These are phyloP conservation scores for Martes martes DNA, from an alignment of 2,113 vertebrate genomes.

Conservation along the genomic window DNA sequence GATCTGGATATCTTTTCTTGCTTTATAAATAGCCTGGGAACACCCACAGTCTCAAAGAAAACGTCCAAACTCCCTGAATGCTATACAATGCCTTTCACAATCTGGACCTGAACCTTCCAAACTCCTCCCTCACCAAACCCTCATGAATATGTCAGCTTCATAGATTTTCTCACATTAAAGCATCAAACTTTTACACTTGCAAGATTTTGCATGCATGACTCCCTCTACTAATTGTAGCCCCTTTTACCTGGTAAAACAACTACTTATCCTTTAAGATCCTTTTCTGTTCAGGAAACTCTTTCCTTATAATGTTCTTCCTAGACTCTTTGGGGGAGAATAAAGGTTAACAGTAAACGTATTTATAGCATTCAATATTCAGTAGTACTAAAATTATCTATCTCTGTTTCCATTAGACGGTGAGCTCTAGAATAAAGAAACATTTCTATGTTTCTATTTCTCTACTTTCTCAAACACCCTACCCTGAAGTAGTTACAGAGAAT, in stretches of 20 bases:
- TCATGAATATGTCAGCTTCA: not conserved
- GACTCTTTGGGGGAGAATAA: not conserved
- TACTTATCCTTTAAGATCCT: not conserved
- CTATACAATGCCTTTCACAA: not conserved
- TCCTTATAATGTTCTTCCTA: not conserved
- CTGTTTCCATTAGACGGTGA: not conserved
- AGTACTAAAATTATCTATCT: not conserved
- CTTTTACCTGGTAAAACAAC: not conserved
- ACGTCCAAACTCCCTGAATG: not conserved
- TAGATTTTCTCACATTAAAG: not conserved
- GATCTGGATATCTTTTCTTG: not conserved
- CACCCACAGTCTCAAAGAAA: not conserved
- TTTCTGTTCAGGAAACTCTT: not conserved
- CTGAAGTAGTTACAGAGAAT: not conserved
- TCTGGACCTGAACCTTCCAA: not conserved
- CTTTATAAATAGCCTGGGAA: not conserved
- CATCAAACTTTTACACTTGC: not conserved
- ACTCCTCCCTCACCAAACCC: not conserved
- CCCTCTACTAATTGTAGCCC: not conserved
- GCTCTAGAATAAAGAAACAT: not conserved
- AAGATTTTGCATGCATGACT: not conserved
- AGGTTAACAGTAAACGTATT: not conserved
- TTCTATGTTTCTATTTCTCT: not conserved
- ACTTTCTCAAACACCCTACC: not conserved
- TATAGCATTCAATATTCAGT: not conserved